These are phyloP conservation scores for Sebastes diploproa DNA, from an alignment of 2,797 vertebrate species.

Conservation along the genomic window DNA sequence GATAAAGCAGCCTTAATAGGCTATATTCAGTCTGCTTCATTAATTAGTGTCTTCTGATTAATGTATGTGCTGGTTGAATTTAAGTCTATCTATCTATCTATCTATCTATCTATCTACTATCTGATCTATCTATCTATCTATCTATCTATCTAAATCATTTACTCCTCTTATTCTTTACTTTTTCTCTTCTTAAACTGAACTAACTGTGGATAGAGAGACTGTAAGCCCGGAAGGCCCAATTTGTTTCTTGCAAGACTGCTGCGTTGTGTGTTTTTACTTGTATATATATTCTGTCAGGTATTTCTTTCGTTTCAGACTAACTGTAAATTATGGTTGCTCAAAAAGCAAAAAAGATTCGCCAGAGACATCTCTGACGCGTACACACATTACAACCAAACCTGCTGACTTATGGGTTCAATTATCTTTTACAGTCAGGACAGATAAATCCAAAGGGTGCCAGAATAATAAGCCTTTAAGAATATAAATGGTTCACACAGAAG, in stretches of 20 bases:
- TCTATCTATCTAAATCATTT: neutral
- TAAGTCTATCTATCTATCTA: too few species aligned
- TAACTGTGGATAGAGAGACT: neutral
- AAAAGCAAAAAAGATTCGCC: constrained; percentile 23
- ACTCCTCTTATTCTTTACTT: neutral
- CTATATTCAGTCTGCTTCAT: constrained; percentile 9
- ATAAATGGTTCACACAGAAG: constrained; percentile 35
- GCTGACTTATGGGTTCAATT: constrained; percentile 65
- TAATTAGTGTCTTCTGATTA: neutral
- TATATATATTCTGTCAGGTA: constrained; percentile 4
- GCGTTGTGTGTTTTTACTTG: constrained; percentile 5
- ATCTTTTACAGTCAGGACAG: constrained; percentile 42
- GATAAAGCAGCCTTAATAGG: constrained; percentile 13
- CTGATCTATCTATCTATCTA: too few species aligned
- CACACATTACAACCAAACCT: constrained; percentile 11
- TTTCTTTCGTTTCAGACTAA: constrained; percentile 16
- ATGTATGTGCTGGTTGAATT: neutral
- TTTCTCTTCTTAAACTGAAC: neutral
- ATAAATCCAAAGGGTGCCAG: constrained; percentile 49
- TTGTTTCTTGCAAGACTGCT: constrained; percentile 21
- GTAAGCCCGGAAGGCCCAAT: neutral
- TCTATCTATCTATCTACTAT: too few species aligned
- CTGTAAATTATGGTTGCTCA: constrained; percentile 23
- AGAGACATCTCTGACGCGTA: constrained; percentile 14
- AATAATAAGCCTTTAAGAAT: constrained; percentile 49